Conservation (phyloP, 2,888 invertebrate genomes). For the Machimus atricapillus region DNA sequence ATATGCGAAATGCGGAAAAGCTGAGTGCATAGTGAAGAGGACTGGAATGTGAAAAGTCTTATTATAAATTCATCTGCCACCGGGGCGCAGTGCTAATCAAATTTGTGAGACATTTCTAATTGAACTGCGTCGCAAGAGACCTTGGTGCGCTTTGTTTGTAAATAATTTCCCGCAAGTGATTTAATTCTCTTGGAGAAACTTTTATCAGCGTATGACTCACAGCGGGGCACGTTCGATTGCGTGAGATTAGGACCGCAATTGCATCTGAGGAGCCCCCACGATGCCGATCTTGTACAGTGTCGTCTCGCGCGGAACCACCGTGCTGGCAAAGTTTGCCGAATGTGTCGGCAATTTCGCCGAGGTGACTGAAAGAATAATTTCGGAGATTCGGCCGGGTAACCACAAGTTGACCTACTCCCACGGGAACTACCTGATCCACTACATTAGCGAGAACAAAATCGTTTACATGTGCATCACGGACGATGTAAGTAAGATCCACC, state of each 20-base stretch:
- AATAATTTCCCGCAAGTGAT: background rate
- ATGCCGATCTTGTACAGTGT: slow-evolving; percentile 95
- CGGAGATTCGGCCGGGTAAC: slow-evolving; percentile 86
- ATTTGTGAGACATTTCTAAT: background rate
- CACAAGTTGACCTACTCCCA: slow-evolving; percentile 93
- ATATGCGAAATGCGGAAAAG: background rate
- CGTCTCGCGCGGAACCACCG: slow-evolving; percentile 82
- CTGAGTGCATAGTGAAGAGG: background rate
- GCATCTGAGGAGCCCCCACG: background rate
- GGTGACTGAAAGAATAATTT: slow-evolving; percentile 89
- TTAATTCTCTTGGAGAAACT: background rate
- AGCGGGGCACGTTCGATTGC: background rate
- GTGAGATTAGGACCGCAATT: background rate
- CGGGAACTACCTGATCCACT: slow-evolving; percentile 92
- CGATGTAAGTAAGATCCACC: slow-evolving; percentile 71
- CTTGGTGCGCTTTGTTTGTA: background rate
- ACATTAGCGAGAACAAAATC: slow-evolving; percentile 83
- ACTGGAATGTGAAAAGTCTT: background rate
- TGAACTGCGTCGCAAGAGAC: background rate
- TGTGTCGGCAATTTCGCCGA: slow-evolving; percentile 95
- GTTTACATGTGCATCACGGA: slow-evolving; percentile 96
- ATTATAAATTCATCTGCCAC: background rate
- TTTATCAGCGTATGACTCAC: background rate
- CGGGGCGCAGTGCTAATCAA: background rate
- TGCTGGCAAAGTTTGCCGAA: slow-evolving; percentile 89